Evolutionary conservation across 1,140 invertebrate species (phyloP), one percentile per base, ranked within the genome.

Genomic region (Drosophila fuyamai): DNA sequence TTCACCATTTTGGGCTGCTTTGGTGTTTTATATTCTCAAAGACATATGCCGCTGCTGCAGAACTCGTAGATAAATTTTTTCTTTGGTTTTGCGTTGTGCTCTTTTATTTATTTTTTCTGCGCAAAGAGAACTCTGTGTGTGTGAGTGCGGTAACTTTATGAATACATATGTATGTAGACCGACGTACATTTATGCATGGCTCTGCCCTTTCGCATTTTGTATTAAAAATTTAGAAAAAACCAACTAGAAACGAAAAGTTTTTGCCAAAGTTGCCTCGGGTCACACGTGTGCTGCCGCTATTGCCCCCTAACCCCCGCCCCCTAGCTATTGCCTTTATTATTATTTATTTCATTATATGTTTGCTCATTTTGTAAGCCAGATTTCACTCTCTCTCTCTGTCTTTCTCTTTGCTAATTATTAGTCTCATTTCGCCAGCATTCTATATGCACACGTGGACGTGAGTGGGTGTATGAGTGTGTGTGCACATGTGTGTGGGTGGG

Each of bases 221-320:
- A 76, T 83, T 76, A 62, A 76, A 83, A 84, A 84, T 79, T 71
- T 79, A 76, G 38, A 54, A 71, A 65, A 75, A 74, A 67, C 53
- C 50, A 61, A 66, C 32, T 61, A 59, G 44, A 60, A 51, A 51
- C 51, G 40, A 55, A 76, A 76, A 80, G 53, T 80, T 70, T 80
- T 59, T 60, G n/a, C 36, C 27, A 60, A 80, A 77, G 54, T 18
- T 77, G 70, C 36, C 18, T 23, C 13, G 36, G 36, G 12, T 38
- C 60, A 61, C 50, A 57, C 55, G 76, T 73, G 76, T 75, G 55
- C 62, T 58, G 55, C 36, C 27, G n/a, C 43, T n/a, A 9, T 48
- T n/a, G 46, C 48, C n/a, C 38, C 12, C 50, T 41, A 16, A 35
- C 12, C 44, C n/a, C 10, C 3, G 5, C 2, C n/a, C 4, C 16